Conservation (phyloP, 2,888 invertebrate species). For the Ectemnius continuus region DNA sequence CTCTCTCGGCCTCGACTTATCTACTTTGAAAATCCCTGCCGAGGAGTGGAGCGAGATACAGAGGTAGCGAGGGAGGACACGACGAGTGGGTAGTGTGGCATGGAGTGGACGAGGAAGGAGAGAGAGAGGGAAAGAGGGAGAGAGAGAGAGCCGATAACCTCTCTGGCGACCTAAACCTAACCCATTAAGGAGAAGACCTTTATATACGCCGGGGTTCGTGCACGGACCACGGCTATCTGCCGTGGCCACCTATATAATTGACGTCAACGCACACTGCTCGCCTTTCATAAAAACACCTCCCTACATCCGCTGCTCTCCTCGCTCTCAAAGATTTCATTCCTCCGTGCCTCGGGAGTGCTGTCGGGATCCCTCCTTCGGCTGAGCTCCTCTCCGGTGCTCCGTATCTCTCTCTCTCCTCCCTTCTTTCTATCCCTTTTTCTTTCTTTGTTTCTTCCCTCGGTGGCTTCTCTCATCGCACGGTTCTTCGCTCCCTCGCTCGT, state of each 20-base stretch:
- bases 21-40: conserved; percentile 75
- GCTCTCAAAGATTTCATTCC: conserved; percentile 69
- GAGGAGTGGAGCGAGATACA: conserved; percentile 29
- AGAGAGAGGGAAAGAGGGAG: conserved; percentile 37
- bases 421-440: conserved; percentile 26
- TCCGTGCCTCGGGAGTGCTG: conserved; percentile 41
- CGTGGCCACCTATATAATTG: conserved; percentile 77
- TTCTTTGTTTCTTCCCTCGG: conserved; percentile 21
- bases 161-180: conserved; percentile 73
- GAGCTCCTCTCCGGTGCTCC: conserved; percentile 20
- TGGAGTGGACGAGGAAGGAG: conserved; percentile 1
- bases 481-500: conserved; percentile 12
- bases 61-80: conserved; percentile 15
- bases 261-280: conserved; percentile 76
- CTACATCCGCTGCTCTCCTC: conserved; percentile 71
- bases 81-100: neutral
- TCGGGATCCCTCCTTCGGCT: conserved; percentile 11
- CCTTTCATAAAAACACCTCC: conserved; percentile 77
- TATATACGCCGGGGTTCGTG: conserved; percentile 52
- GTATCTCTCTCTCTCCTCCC: conserved; percentile 27
- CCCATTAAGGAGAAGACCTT: conserved; percentile 74
- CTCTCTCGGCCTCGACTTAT: conserved; percentile 56
- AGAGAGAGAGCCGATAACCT: conserved; percentile 72
- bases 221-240: conserved; percentile 66
- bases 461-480: conserved; percentile 13